Evolutionary conservation across 2,888 invertebrate genomes (phyloP), one percentile per base, ranked within the genome.

Genomic region (Stenurella melanura): DNA sequence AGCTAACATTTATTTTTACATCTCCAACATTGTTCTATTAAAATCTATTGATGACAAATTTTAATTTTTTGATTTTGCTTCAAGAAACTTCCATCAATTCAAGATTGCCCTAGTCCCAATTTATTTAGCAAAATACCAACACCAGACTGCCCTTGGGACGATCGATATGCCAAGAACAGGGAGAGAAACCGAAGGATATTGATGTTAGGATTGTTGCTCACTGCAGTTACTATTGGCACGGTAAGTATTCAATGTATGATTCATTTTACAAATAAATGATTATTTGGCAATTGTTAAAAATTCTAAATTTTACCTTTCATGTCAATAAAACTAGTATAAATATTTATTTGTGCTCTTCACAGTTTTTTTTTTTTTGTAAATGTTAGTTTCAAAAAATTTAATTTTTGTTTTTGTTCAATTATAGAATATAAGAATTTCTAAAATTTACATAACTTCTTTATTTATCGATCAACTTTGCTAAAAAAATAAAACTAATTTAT

Each of bases 221-320:
- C 87, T 15, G 85, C 87, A 50, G 82, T 85, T 50, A 85, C 87
- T 54, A 56, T 88, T 58, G 87, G 85, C 50, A 85, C 84, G 57
- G 87, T 88, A 82, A 82, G 85, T 83, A 76, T 58, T 6, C 21
- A 6, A 26, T 56, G 15, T 66, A 34, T 17, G 34, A 12, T n/a
- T 30, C 0, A 15, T 34, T 61, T 34, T 9, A 9, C 4, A 26
- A 26, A 26, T 26, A 26, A 26, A 26, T 4, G 4, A 26, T 26
- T 26, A 26, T 26, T 26, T 26, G 21, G 21, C 21, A 4, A 26
- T 26, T 26, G 2, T 3, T 26, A 26, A 4, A 1, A 4, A 26
- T 26, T 26, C 21, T 26, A 26, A 26, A 26, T 26, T 26, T 26
- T 26, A 26, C 21, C 1, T 26, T 26, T 26, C 21, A 26, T 26